A percentile compares a stretch with the other conserved stretches of the same genome.
Evolutionary conservation across 2,888 invertebrate genomes (phyloP).

Genomic region (Perdita meconis): DNA sequence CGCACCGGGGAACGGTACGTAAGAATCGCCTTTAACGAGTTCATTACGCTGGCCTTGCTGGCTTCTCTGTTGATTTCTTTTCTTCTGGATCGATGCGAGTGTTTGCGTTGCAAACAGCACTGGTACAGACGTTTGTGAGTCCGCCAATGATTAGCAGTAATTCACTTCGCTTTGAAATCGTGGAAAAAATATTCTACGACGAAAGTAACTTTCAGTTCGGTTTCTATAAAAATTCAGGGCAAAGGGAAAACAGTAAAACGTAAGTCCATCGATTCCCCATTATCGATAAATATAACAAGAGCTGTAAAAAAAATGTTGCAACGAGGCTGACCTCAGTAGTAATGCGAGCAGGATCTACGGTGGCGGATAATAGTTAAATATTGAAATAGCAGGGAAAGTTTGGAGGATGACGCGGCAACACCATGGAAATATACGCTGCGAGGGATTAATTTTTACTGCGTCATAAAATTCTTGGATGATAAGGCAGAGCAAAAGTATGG

Average conservation of each 20-base stretch:
- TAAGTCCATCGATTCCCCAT: constrained; percentile 2
- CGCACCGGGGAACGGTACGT: constrained; percentile 9
- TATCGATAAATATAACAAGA: constrained; percentile 6
- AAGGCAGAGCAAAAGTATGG: constrained; percentile 48
- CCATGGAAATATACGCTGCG: constrained; percentile 17
- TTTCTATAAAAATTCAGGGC: neutral
- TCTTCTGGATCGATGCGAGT: neutral
- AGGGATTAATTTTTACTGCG: constrained; percentile 56
- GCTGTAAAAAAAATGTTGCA: neutral
- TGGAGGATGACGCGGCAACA: constrained; percentile 23
- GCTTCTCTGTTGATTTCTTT: neutral
- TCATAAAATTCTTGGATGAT: constrained; percentile 50
- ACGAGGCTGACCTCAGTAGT: neutral
- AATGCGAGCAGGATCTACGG: neutral
- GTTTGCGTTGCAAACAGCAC: neutral
- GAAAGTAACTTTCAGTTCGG: too few relatives aligned
- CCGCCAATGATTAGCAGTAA: too few relatives aligned
- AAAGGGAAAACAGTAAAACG: neutral
- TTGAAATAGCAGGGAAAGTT: constrained; percentile 43
- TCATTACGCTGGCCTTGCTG: constrained; percentile 31
- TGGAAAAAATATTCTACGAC: too few relatives aligned
- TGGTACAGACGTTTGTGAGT: neutral
- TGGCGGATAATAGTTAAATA: constrained; percentile 38
- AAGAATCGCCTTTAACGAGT: constrained; percentile 46
- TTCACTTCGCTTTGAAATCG: too few relatives aligned